A percentile compares a stretch with the other conserved stretches of the same genome.
These are phyloP conservation scores for Platerodrilus igneus DNA, from an alignment of 2,888 invertebrate species.

Conservation along the genomic window DNA sequence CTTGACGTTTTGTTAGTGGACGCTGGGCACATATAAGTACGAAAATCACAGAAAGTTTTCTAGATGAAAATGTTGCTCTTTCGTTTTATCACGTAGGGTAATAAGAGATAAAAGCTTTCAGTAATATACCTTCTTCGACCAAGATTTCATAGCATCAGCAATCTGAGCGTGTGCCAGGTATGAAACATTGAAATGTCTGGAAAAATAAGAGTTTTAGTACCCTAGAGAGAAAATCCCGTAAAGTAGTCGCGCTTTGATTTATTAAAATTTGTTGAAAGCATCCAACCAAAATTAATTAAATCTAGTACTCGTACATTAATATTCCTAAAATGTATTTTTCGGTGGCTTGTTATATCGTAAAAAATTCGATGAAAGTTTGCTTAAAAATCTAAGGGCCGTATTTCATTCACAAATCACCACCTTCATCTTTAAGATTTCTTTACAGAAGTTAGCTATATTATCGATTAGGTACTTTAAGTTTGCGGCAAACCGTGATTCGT, in stretches of 20 bases:
- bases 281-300: neutral
- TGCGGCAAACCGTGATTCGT: constrained; percentile 49
- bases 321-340: no score
- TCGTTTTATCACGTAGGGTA: constrained; percentile 13
- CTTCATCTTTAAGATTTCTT: constrained; percentile 28
- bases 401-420: constrained; percentile 23
- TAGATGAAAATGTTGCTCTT: constrained; percentile 12
- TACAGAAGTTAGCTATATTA: constrained; percentile 39
- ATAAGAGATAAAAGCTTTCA: constrained; percentile 15
- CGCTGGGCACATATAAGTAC: constrained; percentile 33
- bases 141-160: constrained; percentile 27
- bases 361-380: no score
- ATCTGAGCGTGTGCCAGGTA: constrained; percentile 28
- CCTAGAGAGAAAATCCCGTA: constrained; percentile 25
- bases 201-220: constrained; percentile 29
- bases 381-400: no score
- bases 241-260: neutral
- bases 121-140: constrained; percentile 14
- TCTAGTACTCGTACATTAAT: constrained; percentile 7
- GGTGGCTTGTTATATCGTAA: no score
- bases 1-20: constrained; percentile 48
- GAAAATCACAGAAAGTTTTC: constrained; percentile 18
- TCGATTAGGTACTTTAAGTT: constrained; percentile 48
- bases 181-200: constrained; percentile 26
- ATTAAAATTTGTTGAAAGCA: neutral